phyloP scores from a whole-genome alignment of 2,888 invertebrate genomes.

The Rhingia campestris region DNA sequence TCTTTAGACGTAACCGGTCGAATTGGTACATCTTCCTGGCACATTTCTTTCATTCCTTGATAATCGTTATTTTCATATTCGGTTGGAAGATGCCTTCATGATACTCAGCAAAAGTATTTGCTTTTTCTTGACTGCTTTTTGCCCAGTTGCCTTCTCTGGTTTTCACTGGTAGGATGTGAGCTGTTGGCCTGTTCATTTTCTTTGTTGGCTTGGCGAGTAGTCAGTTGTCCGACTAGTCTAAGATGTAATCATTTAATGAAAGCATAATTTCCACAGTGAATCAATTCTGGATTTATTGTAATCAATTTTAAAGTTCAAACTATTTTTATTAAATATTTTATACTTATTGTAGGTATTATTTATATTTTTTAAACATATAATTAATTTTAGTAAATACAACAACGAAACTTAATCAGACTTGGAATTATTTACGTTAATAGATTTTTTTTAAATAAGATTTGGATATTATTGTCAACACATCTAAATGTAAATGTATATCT shows the following conservation, averaged over 20 bases:
- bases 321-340: slow-evolving; percentile 20
- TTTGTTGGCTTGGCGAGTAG: no score
- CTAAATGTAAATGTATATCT: slow-evolving; percentile 35
- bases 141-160: no score
- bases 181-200: no score
- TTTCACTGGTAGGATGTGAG: no score
- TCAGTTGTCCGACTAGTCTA: no score
- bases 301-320: slow-evolving; percentile 40
- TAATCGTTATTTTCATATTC: no score
- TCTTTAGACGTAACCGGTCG: no score
- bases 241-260: not conserved
- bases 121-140: no score
- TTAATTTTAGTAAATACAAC: slow-evolving; percentile 43
- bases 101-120: no score
- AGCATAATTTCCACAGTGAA: not conserved
- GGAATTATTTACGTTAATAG: slow-evolving; percentile 33
- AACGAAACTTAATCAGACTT: slow-evolving; percentile 63
- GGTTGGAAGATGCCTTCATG: no score
- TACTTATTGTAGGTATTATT: slow-evolving; percentile 27
- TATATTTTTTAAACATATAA: slow-evolving; percentile 21
- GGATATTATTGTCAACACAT: slow-evolving; percentile 61
- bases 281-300: slow-evolving; percentile 6
- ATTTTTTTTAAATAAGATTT: slow-evolving; percentile 16
- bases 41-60: no score
- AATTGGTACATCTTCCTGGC: no score